Conservation (phyloP, 2,888 invertebrate genomes). For the Ochropleura plecta region DNA sequence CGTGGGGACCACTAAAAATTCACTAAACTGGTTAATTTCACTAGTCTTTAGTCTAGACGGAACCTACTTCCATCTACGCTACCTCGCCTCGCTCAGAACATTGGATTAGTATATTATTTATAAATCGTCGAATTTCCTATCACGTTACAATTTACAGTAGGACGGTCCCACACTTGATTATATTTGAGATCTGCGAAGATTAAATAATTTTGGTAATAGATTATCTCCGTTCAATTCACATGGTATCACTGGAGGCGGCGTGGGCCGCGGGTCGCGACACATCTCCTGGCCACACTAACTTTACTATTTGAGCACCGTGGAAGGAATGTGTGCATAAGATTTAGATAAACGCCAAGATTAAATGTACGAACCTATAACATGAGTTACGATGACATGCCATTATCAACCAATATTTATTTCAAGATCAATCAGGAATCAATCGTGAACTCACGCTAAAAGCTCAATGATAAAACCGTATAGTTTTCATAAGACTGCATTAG, state of each 20-base stretch:
- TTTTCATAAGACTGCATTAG: conserved; percentile 81
- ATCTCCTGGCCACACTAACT: conserved; percentile 74
- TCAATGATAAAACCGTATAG: conserved; percentile 73
- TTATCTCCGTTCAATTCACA: conserved; percentile 80
- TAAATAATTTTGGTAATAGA: conserved; percentile 80
- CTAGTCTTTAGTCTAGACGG: conserved; percentile 86
- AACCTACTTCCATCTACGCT: conserved; percentile 76
- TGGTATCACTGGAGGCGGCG: conserved; percentile 81
- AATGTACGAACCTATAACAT: conserved; percentile 57
- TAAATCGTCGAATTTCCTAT: conserved; percentile 84
- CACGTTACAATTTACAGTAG: conserved; percentile 86
- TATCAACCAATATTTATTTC: conserved; percentile 23
- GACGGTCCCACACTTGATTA: conserved; percentile 89
- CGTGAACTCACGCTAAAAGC: conserved; percentile 61
- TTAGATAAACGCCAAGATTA: conserved; percentile 74
- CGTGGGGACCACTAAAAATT: conserved; percentile 82
- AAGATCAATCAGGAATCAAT: conserved; percentile 13
- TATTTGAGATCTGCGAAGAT: conserved; percentile 86
- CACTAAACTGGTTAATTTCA: conserved; percentile 84
- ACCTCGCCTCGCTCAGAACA: conserved; percentile 71
- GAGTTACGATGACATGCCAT: conserved; percentile 35
- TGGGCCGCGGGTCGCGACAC: conserved; percentile 55
- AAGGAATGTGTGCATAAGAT: conserved; percentile 92
- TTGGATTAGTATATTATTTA: conserved; percentile 70
- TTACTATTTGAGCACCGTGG: conserved; percentile 92